Base-by-base conservation (phyloP, 1,140 invertebrate genomes). In the Zaprionus capensis region DNA sequence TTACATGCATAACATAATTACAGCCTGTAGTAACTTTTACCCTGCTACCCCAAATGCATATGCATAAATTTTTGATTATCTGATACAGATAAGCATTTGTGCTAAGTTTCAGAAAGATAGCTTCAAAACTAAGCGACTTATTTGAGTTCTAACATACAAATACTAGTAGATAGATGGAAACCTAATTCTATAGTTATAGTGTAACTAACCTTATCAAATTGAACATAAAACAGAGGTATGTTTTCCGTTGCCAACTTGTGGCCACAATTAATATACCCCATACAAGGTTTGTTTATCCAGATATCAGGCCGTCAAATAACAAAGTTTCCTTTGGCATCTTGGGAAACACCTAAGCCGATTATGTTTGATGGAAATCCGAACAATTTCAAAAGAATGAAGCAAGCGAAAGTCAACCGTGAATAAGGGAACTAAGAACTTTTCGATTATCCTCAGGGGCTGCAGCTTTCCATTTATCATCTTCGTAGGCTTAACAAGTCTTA, bases 291-390 rank as follows among this genome's bases (percentile, higher is more conserved):
- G 55, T 12, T 12, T 41, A 34, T 20, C 17, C 36, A 51, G 24
- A 31, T 44, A 73, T 55, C 51, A 2, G 49, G 9, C 38, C 6
- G 12, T 36, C 17, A 55, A 56, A 57, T 46, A 44, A 20, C 38
- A 5, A 70, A 58, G 24, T 57, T 53, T 17, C n/a, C 14, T 56
- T 15, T 22, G 1, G 14, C 34, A 57, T 46, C 64, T 75, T 38
- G 28, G 4, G 5, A 49, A 64, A 51, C 67, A 14, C 31, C 41
- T 64, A 64, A 75, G 72, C 67, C 61, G 66, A 63, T 75, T 75
- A 75, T 22, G 14, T 38, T 14, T 46, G 56, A 74, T 57, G 57
- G 28, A 56, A 44, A 56, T 68, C 46, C 28, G n/a, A 57, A 55
- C 15, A 57, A 41, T 20, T 26, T n/a, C 22, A 51, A 51, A 46